phyloP scores from a whole-genome alignment of 2,797 vertebrate species.

The Danio jaintianensis region DNA sequence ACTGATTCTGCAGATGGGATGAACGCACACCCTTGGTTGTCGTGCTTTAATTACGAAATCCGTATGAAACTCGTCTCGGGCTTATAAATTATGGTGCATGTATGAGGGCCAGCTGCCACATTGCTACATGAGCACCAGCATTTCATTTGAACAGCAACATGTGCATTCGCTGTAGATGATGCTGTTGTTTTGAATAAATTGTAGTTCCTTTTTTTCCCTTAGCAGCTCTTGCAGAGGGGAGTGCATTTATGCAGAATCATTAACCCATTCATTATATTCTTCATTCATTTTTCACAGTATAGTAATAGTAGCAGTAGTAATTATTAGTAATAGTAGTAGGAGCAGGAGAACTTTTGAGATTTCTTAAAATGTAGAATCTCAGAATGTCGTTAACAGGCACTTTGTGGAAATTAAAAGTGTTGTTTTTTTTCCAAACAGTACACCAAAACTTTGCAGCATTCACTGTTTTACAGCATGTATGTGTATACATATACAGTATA shows the following conservation, averaged over 20 bases:
- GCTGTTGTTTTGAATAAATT: constrained; percentile 23
- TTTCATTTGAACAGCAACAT: constrained; percentile 43
- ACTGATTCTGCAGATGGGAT: constrained; percentile 78
- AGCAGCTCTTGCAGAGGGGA: not conserved
- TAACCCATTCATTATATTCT: not conserved
- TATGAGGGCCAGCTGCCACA: constrained; percentile 33
- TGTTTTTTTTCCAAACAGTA: no score
- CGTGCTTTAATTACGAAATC: constrained; percentile 48
- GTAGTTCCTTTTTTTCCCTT: not conserved
- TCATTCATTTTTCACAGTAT: no score
- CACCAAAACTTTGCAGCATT: no score
- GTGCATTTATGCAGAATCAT: not conserved
- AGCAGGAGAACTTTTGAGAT: no score
- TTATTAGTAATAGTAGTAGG: no score
- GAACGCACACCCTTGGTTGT: constrained; percentile 75
- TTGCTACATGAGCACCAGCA: constrained; percentile 31
- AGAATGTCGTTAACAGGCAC: no score
- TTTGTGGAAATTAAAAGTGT: no score
- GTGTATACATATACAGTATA: no score
- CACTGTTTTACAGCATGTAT: no score
- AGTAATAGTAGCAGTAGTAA: no score
- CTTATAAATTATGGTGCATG: constrained; percentile 40
- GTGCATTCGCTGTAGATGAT: constrained; percentile 19
- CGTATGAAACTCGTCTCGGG: constrained; percentile 40
- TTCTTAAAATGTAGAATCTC: no score